Percentiles rank a stretch among this genome's conserved stretches.
Conservation (phyloP, 2,797 vertebrate genomes). For the Mionectes olivaceus region DNA sequence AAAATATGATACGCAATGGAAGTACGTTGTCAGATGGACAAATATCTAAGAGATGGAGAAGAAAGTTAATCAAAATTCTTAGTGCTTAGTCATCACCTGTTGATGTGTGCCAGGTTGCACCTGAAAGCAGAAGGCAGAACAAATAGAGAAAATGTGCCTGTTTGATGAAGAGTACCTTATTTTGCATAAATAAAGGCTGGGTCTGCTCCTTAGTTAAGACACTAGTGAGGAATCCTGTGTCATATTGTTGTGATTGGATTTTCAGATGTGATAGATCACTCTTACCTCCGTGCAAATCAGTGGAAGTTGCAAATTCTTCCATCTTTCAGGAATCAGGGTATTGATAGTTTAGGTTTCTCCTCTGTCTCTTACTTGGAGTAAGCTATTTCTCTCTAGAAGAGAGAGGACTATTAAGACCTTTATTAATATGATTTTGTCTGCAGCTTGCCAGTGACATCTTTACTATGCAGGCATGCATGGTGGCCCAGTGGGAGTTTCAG, state of each 20-base stretch:
- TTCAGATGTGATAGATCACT: not conserved
- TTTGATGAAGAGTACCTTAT: not conserved
- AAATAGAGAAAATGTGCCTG: not conserved
- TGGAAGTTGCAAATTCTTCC: not conserved
- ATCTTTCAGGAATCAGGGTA: not conserved
- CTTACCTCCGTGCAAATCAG: not conserved
- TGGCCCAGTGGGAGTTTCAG: slow-evolving; percentile 20
- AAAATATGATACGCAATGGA: not conserved
- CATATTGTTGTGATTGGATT: not conserved
- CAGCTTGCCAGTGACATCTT: not conserved
- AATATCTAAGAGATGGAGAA: not conserved
- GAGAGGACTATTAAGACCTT: not conserved
- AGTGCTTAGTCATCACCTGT: not conserved
- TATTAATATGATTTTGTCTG: not conserved
- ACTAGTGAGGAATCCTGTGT: not conserved
- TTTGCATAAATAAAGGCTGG: not conserved
- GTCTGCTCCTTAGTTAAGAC: not conserved
- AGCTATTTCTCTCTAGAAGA: not conserved
- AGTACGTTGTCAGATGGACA: not conserved
- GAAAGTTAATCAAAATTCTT: not conserved
- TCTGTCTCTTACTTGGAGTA: not conserved
- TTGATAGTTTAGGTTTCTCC: not conserved
- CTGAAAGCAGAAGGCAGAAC: not conserved
- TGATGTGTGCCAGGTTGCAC: fast-evolving
- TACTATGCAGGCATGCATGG: not conserved